Percentiles rank a stretch among this genome's conserved stretches.
Evolutionary conservation across 2,797 vertebrate genomes (phyloP).

Genomic region (Luscinia megarhynchos): DNA sequence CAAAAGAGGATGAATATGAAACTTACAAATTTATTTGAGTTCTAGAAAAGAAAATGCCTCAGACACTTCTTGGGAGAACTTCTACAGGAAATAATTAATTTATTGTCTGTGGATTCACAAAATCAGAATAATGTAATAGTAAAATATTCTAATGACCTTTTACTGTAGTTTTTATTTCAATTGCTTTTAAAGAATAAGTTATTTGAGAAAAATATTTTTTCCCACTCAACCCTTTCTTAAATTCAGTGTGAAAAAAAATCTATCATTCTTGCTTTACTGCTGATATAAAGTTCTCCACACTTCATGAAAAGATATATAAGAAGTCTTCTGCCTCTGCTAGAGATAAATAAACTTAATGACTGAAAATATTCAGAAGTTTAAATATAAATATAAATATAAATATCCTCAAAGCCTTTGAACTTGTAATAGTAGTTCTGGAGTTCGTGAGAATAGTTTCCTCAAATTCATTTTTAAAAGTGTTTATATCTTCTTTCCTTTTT

Average conservation of each 20-base stretch:
- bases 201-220: not conserved
- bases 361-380: not conserved
- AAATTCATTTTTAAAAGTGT: not conserved
- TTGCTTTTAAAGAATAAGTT: not conserved
- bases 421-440: not conserved
- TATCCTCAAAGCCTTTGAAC: not conserved
- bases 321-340: not conserved
- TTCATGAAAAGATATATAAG: not conserved
- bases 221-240: not conserved
- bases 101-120: not conserved
- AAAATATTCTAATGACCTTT: not conserved
- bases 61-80: accelerated
- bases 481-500: not conserved
- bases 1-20: not conserved
- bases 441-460: not conserved
- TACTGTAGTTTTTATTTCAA: not conserved
- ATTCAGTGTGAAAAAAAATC: not conserved
- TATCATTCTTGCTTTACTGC: not conserved
- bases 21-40: not conserved
- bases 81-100: not conserved
- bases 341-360: not conserved
- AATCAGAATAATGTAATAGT: not conserved
- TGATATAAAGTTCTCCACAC: not conserved
- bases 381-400: not conserved
- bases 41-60: not conserved